These are phyloP conservation scores for Cheilinus undulatus DNA, from an alignment of 2,113 vertebrate genomes.

Conservation along the genomic window DNA sequence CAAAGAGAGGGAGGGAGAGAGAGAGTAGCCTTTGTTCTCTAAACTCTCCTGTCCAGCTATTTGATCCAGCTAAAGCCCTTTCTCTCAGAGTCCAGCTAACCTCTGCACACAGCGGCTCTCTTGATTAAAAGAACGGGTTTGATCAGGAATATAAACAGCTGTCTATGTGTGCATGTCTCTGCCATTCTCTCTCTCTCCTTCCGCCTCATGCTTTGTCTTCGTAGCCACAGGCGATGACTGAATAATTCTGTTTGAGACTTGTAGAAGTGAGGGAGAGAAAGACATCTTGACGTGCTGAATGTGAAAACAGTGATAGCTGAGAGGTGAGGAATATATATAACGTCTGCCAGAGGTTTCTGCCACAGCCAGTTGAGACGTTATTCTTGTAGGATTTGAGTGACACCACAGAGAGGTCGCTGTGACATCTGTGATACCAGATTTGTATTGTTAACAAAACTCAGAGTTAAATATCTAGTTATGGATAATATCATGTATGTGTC, in stretches of 20 bases:
- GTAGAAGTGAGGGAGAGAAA: slow-evolving; percentile 64
- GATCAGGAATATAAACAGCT: slow-evolving; percentile 37
- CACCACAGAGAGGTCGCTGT: slow-evolving; percentile 23
- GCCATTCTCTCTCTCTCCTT: slow-evolving; percentile 2
- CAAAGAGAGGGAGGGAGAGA: not conserved
- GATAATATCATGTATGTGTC: no score
- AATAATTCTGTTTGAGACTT: slow-evolving; percentile 83
- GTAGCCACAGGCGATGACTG: slow-evolving; percentile 68
- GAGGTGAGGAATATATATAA: slow-evolving; percentile 58
- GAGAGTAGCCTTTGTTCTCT: not conserved
- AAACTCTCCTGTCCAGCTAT: slow-evolving; percentile 26
- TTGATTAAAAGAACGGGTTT: slow-evolving; percentile 57
- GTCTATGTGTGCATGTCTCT: not conserved
- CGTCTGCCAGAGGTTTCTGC: slow-evolving; percentile 54
- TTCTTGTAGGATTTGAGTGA: slow-evolving; percentile 50
- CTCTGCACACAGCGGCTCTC: slow-evolving; percentile 11
- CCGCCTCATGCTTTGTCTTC: slow-evolving; percentile 69
- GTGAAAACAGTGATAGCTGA: slow-evolving; percentile 66
- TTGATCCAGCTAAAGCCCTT: slow-evolving; percentile 39
- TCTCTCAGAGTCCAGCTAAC: slow-evolving; percentile 12
- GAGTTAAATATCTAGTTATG: no score
- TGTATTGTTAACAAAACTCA: not conserved
- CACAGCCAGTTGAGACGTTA: slow-evolving; percentile 41
- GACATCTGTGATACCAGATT: slow-evolving; percentile 23
- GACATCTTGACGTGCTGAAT: slow-evolving; percentile 66